Evolutionary conservation across 2,113 vertebrate species (phyloP), one percentile per base, ranked within the genome.

Genomic region (Oncorhynchus gorbuscha): DNA sequence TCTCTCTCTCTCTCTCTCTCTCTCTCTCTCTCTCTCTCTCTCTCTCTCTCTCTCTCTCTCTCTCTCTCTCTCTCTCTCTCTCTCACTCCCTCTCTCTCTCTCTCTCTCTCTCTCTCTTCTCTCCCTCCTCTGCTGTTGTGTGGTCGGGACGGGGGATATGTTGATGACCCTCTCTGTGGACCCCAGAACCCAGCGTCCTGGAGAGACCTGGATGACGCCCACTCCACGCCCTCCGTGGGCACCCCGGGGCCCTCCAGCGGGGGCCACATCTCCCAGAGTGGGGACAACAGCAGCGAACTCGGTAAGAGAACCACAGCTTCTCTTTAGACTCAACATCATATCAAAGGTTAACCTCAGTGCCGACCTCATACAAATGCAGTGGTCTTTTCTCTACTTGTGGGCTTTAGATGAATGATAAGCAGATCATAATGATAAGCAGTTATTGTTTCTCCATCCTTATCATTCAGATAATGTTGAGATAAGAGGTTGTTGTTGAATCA

Each of bases 251-350:
- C 97, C 62, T 99, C 97, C 91, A 99, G 97, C 13, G 97, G 96
- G 89, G 97, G 97, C 81, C 97, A 97, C 1, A 94, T 96, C 73
- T 99, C 96, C 78, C 97, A 99, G 90, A 97, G 96, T 64, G 97
- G 97, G 81, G 97, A 99, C 94, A 99, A 97, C 95, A 95, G 95
- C 94, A 98, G 97, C 58, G 96, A 98, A 85, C 95, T 97, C 90
- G 97, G 97, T 99, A 96, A 96, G 95, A 91, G 91, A 84, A 45
- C 58, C 35, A 5, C 12, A 35, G 22, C 32, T n/a, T 20, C 8
- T 20, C 18, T 45, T 16, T 30, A 6, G 58, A 61, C 55, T 26
- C 71, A 83, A 68, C 69, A 82, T 76, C 71, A 79, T 82, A 84
- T 86, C 77, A 87, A 84, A 81, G 79, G 49, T 65, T 79, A 74